Evolutionary conservation across 1,140 invertebrate genomes (phyloP), one percentile per base, ranked within the genome.

Genomic region (Pteromalus puparum): DNA sequence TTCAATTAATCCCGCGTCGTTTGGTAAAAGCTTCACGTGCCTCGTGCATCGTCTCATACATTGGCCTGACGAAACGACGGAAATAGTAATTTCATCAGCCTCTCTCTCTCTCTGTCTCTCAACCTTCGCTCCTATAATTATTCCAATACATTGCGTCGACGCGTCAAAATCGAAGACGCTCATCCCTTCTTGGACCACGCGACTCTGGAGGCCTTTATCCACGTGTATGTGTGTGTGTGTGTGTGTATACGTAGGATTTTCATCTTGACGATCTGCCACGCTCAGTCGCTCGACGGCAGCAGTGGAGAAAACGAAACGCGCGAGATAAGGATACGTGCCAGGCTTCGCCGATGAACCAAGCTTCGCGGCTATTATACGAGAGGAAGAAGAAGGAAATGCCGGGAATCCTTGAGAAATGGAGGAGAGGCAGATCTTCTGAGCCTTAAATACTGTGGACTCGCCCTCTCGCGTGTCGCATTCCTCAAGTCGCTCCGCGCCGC

Each of bases 281-380:
- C 18, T 26, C 68, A 65, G 83, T 18, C 24, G 48, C 75, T 87
- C 74, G 77, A 3, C 38, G 53, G 53, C 53, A 61, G 28, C 21
- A 34, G 30, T 34, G 42, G 15, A 77, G 48, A 82, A 86, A 85
- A 85, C 83, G 80, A 84, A 88, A 86, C 76, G 84, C 77, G 73
- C 77, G 42, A 86, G 83, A 87, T 87, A 87, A 87, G 87, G 67
- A 84, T 86, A 88, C 87, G 87, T 88, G 87, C 83, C 75, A 76
- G 70, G 85, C 76, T 83, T 88, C 15, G 48, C 76, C 85, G 86
- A 89, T 89, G 88, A 89, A 86, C 72, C 85, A 46, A 72, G 21
- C 15, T 10, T 18, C 13, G 26, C 67, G 30, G 73, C 21, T 7
- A 7, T n/a, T n/a, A 18, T 61, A 61, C 53, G 21, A n/a, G 53